These are phyloP conservation scores for Phytoseiulus persimilis DNA, from an alignment of 2,888 invertebrate genomes.

Conservation along the genomic window DNA sequence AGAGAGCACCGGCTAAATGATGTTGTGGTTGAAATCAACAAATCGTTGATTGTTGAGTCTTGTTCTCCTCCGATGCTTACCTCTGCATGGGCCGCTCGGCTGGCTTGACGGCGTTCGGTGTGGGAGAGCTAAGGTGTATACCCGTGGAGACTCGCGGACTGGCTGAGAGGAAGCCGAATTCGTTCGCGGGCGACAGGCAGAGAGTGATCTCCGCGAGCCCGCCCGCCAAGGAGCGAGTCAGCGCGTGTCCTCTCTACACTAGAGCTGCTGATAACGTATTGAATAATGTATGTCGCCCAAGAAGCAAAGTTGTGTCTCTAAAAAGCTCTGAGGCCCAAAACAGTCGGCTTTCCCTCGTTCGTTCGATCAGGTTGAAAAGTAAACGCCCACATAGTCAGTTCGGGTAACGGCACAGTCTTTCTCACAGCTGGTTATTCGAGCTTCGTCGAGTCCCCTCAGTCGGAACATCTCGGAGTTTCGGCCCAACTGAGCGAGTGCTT, in stretches of 20 bases:
- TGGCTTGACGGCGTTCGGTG: not conserved
- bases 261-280: not conserved
- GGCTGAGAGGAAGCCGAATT: not conserved
- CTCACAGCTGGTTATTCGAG: too few relatives aligned
- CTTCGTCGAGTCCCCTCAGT: too few relatives aligned
- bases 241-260: not conserved
- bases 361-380: not conserved
- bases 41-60: not conserved
- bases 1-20: not conserved
- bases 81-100: not conserved
- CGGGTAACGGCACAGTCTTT: not conserved
- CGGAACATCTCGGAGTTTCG: too few relatives aligned
- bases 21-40: not conserved
- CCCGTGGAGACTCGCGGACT: not conserved
- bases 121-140: not conserved
- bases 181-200: not conserved
- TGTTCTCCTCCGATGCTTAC: not conserved
- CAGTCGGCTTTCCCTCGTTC: not conserved
- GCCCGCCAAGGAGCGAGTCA: not conserved
- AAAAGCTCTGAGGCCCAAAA: not conserved
- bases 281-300: slow-evolving; percentile 36
- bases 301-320: slow-evolving; percentile 37
- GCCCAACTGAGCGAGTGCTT: too few relatives aligned
- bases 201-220: not conserved
- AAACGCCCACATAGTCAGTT: not conserved